These are phyloP conservation scores for Alfaro cultratus DNA, from an alignment of 2,797 vertebrate genomes.

Conservation along the genomic window DNA sequence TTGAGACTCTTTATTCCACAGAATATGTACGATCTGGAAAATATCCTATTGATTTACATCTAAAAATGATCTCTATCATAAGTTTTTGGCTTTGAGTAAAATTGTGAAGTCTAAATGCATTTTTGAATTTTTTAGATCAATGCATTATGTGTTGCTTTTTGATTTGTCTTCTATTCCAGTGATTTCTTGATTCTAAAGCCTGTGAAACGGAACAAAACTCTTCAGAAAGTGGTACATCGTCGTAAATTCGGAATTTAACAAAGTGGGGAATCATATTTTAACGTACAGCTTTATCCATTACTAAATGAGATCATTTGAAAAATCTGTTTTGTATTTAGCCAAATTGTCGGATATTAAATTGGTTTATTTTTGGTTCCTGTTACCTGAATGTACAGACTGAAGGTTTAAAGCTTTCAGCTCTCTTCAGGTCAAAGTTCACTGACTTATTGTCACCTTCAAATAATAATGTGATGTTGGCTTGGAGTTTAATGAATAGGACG, in stretches of 20 bases:
- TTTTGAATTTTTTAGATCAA: background rate
- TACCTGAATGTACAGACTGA: background rate
- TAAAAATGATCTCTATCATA: background rate
- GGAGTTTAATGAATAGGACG: background rate
- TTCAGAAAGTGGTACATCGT: background rate
- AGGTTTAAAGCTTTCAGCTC: background rate
- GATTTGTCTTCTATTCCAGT: background rate
- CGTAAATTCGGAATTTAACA: background rate
- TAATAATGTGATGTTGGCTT: background rate
- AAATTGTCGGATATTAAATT: background rate
- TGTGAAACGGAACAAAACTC: background rate
- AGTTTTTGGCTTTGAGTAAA: background rate
- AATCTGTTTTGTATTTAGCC: background rate
- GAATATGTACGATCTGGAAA: background rate
- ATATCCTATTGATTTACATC: background rate
- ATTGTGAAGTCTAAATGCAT: background rate
- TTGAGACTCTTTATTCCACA: background rate
- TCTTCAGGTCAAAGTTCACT: background rate
- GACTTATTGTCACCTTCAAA: background rate
- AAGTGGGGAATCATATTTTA: background rate
- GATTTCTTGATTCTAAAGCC: background rate
- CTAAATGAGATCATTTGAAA: background rate
- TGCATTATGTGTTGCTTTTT: background rate
- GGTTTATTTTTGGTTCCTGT: background rate
- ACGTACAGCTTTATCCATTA: background rate